These are phyloP conservation scores for Sycophaga agraensis DNA, from an alignment of 1,140 invertebrate species.

Conservation along the genomic window DNA sequence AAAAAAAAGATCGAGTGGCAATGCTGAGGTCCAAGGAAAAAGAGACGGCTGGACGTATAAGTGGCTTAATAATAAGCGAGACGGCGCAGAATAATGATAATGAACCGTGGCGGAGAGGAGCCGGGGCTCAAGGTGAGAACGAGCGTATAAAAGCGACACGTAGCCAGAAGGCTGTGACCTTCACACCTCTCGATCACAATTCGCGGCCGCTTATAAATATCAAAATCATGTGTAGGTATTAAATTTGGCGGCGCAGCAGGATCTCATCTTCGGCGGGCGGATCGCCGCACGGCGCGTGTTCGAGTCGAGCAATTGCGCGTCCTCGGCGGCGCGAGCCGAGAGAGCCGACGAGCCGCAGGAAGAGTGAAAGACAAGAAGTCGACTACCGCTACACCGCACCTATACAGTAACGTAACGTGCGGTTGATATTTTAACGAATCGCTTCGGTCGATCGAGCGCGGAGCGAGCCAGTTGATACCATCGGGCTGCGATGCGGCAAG, in stretches of 20 bases:
- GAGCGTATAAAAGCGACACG: neutral
- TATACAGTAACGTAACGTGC: no score
- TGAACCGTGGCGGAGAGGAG: neutral
- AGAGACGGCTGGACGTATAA: no score
- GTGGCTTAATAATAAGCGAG: no score
- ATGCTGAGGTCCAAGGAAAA: no score
- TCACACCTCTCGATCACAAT: neutral
- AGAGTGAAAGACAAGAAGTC: neutral
- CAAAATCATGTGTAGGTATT: no score
- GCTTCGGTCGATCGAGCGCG: no score
- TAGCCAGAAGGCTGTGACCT: neutral
- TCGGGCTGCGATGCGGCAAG: no score
- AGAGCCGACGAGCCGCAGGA: neutral
- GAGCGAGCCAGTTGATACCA: no score
- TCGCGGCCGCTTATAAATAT: neutral
- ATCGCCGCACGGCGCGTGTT: constrained; percentile 3
- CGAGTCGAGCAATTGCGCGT: constrained; percentile 25
- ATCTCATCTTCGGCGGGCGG: constrained; percentile 24
- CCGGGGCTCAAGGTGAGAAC: neutral
- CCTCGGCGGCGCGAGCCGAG: neutral
- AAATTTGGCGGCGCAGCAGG: constrained; percentile 33
- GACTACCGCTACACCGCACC: neutral
- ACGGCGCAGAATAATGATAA: no score
- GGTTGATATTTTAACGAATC: no score
- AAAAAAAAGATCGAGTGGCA: no score